Conservation (phyloP, 1,140 invertebrate species). For the Atopsyche davidsoni region DNA sequence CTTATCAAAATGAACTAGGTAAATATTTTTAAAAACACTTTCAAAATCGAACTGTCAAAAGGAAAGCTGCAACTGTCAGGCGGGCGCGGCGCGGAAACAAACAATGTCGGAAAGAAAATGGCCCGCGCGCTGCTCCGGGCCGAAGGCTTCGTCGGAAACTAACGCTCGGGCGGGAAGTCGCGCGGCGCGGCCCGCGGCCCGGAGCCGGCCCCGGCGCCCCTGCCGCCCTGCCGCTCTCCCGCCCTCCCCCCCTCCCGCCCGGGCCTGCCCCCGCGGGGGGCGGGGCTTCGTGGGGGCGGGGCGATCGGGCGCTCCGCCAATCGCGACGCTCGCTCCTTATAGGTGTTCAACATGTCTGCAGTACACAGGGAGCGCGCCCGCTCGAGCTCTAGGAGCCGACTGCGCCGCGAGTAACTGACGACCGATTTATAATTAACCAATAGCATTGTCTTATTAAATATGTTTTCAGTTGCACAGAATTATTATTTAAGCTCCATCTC, state of each 20-base stretch:
- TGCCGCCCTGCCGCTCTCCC: no score
- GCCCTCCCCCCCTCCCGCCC: conserved; percentile 2
- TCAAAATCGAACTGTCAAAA: no score
- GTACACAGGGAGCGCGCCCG: conserved; percentile 1
- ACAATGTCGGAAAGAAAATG: not conserved
- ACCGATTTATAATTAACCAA: no score
- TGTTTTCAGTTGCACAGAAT: no score
- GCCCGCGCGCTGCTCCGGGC: conserved; percentile 12
- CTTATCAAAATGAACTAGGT: no score
- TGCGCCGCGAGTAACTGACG: not conserved
- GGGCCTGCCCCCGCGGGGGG: conserved; percentile 5
- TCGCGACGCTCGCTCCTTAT: no score
- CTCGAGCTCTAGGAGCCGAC: not conserved
- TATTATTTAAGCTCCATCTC: no score
- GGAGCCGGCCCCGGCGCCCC: no score
- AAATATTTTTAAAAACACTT: no score
- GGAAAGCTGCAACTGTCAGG: no score
- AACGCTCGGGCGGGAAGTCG: conserved; percentile 13
- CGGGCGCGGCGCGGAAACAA: conserved; percentile 8
- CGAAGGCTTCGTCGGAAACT: conserved; percentile 25
- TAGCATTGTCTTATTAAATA: no score
- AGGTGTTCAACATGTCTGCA: not conserved
- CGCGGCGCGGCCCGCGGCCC: conserved; percentile 11
- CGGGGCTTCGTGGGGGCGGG: conserved; percentile 5
- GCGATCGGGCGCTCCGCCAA: not conserved